Evolutionary conservation across 2,888 invertebrate genomes (phyloP).

Genomic region (Merodon equestris): DNA sequence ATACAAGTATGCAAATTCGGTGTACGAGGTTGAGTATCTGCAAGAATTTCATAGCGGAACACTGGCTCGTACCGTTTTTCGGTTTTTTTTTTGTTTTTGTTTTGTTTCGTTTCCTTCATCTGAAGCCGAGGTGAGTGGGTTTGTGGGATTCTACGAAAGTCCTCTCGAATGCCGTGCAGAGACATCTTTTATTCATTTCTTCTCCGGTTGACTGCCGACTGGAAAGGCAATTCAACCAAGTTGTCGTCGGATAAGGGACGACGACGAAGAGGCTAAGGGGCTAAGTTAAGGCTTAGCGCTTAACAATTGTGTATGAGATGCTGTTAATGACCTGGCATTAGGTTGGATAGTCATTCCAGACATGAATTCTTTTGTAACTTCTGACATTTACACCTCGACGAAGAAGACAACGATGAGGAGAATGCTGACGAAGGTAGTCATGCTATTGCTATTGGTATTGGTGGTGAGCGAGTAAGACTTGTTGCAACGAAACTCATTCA

Average conservation of each 20-base stretch:
- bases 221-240: not conserved
- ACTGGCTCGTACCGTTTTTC: constrained; percentile 18
- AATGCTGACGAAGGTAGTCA: no score
- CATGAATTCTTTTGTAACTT: constrained; percentile 42
- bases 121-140: constrained; percentile 32
- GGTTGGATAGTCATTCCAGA: not conserved
- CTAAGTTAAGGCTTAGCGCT: constrained; percentile 3
- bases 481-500: constrained; percentile 19
- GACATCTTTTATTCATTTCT: constrained; percentile 30
- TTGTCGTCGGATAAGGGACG: no score
- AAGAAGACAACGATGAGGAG: no score
- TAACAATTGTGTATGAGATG: constrained; percentile 20
- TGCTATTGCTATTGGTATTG: no score
- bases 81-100: no score
- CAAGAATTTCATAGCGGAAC: constrained; percentile 37
- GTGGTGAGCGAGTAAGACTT: constrained; percentile 1
- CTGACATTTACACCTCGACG: constrained; percentile 41
- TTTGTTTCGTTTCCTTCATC: no score
- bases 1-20: constrained; percentile 54
- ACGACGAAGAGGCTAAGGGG: not conserved
- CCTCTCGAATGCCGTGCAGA: not conserved
- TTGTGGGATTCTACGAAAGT: constrained; percentile 27
- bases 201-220: not conserved
- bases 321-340: constrained; percentile 36
- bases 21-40: constrained; percentile 2